These are phyloP conservation scores for Lepidocyrtoides sp. DNA, from an alignment of 2,888 invertebrate species.

Conservation along the genomic window DNA sequence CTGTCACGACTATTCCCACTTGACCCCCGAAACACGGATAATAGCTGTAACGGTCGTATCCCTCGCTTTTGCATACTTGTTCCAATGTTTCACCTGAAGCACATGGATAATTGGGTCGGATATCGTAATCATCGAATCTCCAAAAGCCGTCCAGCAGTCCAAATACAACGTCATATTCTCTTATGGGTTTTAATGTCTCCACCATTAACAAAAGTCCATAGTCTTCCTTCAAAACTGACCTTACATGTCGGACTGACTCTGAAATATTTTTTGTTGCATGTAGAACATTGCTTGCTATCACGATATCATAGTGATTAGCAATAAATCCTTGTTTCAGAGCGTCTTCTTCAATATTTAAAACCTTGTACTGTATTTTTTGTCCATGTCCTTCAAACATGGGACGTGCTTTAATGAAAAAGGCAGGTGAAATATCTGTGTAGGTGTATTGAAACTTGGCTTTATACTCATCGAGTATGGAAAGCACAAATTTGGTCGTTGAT, in stretches of 20 bases:
- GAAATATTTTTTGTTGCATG: conserved; percentile 36
- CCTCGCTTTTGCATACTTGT: conserved; percentile 24
- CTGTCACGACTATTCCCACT: conserved; percentile 24
- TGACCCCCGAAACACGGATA: conserved; percentile 52
- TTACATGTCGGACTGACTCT: conserved; percentile 51
- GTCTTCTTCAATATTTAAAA: conserved; percentile 57
- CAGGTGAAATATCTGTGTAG: conserved; percentile 67
- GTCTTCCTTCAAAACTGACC: conserved; percentile 40
- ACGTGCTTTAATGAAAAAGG: conserved; percentile 67
- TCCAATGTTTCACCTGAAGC: background rate
- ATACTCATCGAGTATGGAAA: conserved; percentile 25
- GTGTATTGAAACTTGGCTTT: conserved; percentile 24
- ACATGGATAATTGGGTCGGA: conserved; percentile 50
- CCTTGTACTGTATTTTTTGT: conserved; percentile 23
- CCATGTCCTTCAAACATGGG: background rate
- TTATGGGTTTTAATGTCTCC: conserved; percentile 53
- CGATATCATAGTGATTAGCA: conserved; percentile 45
- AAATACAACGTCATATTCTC: conserved; percentile 51
- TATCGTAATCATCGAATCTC: conserved; percentile 67
- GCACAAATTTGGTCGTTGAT: background rate
- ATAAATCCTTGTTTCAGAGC: conserved; percentile 65
- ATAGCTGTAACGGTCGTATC: conserved; percentile 25
- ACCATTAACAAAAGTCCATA: conserved; percentile 55
- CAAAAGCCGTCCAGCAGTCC: conserved; percentile 77
- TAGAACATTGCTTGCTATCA: conserved; percentile 28